phyloP scores from a whole-genome alignment of 2,797 vertebrate species.

The Xenentodon cancila region DNA sequence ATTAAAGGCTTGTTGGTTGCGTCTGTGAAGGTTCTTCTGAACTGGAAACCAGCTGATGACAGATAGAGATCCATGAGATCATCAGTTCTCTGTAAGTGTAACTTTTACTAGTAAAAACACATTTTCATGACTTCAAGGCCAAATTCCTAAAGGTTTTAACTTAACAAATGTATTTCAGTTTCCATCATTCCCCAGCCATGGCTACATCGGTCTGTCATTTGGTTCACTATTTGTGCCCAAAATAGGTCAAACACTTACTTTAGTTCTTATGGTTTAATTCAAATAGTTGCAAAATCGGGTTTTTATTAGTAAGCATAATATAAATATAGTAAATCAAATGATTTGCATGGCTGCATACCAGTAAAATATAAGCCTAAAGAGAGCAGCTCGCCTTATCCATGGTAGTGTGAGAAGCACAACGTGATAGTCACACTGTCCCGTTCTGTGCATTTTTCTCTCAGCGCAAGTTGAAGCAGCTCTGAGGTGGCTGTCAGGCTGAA shows the following conservation, averaged over 20 bases:
- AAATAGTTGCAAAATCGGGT: background rate
- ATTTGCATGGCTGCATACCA: too few relatives aligned
- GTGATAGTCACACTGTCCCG: background rate
- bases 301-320: background rate
- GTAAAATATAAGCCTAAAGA: background rate
- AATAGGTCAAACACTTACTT: too few relatives aligned
- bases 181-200: background rate
- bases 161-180: background rate
- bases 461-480: constrained; percentile 51
- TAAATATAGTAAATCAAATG: constrained; percentile 2
- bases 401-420: background rate
- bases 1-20: constrained; percentile 25
- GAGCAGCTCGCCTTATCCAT: background rate
- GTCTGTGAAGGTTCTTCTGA: constrained; percentile 9
- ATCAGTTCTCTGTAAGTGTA: too few relatives aligned
- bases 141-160: too few relatives aligned
- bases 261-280: background rate
- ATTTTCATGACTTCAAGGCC: too few relatives aligned
- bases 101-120: too few relatives aligned
- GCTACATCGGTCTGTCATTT: background rate
- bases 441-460: background rate
- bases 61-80: too few relatives aligned
- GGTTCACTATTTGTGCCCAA: background rate
- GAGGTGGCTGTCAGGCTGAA: constrained; percentile 59
- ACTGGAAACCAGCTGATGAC: too few relatives aligned